A percentile compares a stretch with the other conserved stretches of the same genome.
These are phyloP conservation scores for Neopelma chrysocephalum DNA, from an alignment of 2,797 vertebrate genomes.

Conservation along the genomic window DNA sequence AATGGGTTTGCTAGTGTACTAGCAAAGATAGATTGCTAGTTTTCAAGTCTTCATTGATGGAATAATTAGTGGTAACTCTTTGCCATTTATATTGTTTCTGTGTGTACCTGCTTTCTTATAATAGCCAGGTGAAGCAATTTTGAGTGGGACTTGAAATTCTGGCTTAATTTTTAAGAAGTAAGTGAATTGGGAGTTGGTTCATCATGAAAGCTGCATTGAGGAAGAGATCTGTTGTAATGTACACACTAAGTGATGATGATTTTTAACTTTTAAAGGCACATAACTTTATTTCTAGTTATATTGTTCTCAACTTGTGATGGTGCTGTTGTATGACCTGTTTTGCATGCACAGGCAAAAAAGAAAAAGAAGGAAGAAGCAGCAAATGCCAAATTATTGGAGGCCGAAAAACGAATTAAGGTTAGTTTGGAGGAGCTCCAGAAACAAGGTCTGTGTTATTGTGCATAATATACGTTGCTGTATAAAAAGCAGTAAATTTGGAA, in stretches of 20 bases:
- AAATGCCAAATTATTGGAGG: conserved; percentile 95
- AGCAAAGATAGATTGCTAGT: not conserved
- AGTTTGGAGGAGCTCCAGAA: conserved; percentile 75
- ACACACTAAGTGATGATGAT: conserved; percentile 18
- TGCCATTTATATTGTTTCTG: not conserved
- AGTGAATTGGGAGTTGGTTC: not conserved
- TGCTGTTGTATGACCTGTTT: conserved; percentile 81
- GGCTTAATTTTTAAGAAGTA: not conserved
- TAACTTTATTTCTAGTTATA: conserved; percentile 71
- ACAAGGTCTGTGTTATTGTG: conserved; percentile 20
- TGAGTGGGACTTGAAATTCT: not conserved
- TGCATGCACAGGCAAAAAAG: conserved; percentile 90
- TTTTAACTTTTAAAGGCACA: conserved; percentile 54
- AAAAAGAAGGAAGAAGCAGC: conserved; percentile 95
- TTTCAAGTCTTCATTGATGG: not conserved
- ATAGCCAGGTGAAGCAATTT: not conserved
- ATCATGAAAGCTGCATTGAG: not conserved
- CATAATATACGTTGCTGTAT: not conserved
- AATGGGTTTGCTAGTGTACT: not conserved
- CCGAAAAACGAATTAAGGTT: conserved; percentile 95
- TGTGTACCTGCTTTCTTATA: not conserved
- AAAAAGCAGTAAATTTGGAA: not conserved
- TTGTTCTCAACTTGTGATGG: conserved; percentile 70
- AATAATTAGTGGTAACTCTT: not conserved
- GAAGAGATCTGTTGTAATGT: conserved; percentile 32